A percentile compares a stretch with the other conserved stretches of the same genome.
phyloP scores from a whole-genome alignment of 2,797 vertebrate species.

The Intellagama lesueurii region DNA sequence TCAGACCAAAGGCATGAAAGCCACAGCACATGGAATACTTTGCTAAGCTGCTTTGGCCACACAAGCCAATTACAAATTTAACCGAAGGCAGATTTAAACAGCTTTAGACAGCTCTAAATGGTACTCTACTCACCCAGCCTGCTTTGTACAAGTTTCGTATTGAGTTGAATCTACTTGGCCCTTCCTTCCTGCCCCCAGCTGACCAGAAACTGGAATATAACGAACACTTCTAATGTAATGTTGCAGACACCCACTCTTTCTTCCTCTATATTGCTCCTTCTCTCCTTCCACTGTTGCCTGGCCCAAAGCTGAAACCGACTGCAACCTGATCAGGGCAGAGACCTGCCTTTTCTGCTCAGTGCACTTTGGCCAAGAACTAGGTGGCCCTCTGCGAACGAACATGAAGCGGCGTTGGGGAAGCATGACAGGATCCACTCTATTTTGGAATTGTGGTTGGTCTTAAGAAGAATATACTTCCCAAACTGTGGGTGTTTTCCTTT shows the following conservation, averaged over 20 bases:
- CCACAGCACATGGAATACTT: neutral
- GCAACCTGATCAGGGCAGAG: neutral
- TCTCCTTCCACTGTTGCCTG: neutral
- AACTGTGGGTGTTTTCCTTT: no score
- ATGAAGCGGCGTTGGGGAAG: no score
- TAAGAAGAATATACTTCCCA: no score
- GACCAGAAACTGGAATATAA: neutral
- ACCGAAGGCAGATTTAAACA: neutral
- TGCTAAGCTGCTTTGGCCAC: neutral
- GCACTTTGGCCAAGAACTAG: neutral
- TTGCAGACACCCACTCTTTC: neutral
- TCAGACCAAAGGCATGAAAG: neutral
- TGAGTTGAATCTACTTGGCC: neutral
- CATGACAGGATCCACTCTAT: no score
- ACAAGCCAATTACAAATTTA: neutral
- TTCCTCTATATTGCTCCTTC: neutral
- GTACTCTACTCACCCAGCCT: neutral
- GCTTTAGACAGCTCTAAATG: neutral
- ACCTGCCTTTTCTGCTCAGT: fast-evolving
- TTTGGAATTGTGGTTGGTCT: no score
- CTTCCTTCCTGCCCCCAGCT: neutral
- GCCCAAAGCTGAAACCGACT: neutral
- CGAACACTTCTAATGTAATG: no score
- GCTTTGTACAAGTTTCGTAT: neutral
- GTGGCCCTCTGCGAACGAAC: neutral